Base-by-base conservation (phyloP, 2,888 invertebrate species). In the Ornithoptera alexandrae region DNA sequence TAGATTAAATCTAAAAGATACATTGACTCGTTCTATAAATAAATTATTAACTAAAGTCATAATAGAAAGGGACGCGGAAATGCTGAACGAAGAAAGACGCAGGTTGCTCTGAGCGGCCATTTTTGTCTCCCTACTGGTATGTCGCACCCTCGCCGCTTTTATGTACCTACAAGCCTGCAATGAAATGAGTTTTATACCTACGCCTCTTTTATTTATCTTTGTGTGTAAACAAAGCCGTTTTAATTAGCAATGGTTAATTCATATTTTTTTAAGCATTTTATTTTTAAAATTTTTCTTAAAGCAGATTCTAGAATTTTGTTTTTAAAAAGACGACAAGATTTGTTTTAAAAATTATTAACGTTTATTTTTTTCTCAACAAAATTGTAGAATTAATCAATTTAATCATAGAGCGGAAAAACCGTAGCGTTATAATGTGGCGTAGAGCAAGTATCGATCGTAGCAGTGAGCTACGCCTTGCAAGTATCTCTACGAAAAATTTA, bases 401-500 rank as follows among this genome's bases (percentile, higher is more conserved):
- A n/a, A 7, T 57, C 3, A 57, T 20, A 10, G 8, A 20, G 6
- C 20, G 17, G 24, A 86, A 87, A 88, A 86, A 81, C 80, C 82
- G 84, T 85, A 86, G 84, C 85, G 81, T 78, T 81, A 81, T 79
- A 82, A 82, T 91, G 91, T 91, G 90, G 90, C 89, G 88, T 83
- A 81, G 84, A 79, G 76, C 78, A 78, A 76, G 81, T 90, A 92
- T 92, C 86, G 92, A 92, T 91, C 91, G 90, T 84, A 83, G 78
- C 84, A 79, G 83, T 64, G 63, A 59, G 86, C 85, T 86, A 85
- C 86, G 84, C 74, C 70, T 67, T 62, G 39, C 67, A 67, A 67
- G 64, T 60, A 39, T 62, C 30, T n/a, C 60, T 67, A 60, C 63
- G 70, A 79, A 83, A 79, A 77, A 81, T 57, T 57, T 77, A 80